These are phyloP conservation scores for Carterocephalus palaemon DNA, from an alignment of 2,888 invertebrate species.

Conservation along the genomic window DNA sequence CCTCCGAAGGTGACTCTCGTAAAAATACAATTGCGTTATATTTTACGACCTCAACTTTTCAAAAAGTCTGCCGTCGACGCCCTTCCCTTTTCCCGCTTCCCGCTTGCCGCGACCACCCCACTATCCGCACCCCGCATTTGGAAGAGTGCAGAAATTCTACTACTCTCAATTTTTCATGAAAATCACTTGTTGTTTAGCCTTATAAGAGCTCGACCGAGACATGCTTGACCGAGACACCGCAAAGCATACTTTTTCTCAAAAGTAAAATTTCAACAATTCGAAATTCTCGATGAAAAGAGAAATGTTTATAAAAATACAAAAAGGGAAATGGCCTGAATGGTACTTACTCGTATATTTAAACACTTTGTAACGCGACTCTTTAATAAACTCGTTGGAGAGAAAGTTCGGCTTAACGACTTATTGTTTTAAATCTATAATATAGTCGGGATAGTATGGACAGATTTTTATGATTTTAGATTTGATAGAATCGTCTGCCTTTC, in stretches of 20 bases:
- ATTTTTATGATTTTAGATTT: no score
- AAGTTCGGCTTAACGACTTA: no score
- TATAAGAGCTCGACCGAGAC: conserved; percentile 14
- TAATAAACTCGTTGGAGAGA: neutral
- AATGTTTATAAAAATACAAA: conserved; percentile 8
- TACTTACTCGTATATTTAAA: conserved; percentile 12
- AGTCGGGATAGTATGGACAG: no score
- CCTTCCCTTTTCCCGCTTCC: conserved; percentile 35
- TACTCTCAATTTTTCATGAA: conserved; percentile 23
- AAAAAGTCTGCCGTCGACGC: conserved; percentile 51
- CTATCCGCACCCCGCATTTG: conserved; percentile 36
- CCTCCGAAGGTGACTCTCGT: conserved; percentile 56
- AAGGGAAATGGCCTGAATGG: conserved; percentile 2
- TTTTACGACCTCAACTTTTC: conserved; percentile 71
- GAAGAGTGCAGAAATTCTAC: conserved; percentile 22
- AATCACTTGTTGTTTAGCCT: conserved; percentile 21
- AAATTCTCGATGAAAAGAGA: conserved; percentile 6
- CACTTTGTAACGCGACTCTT: neutral
- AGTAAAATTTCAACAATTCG: conserved; percentile 18
- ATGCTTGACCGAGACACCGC: conserved; percentile 19
- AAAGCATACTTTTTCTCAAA: conserved; percentile 22
- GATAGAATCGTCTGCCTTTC: no score
- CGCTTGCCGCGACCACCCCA: conserved; percentile 2
- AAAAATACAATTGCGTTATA: conserved; percentile 72
- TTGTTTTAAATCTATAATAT: no score